Conservation (phyloP, 2,797 vertebrate species). For the Melanogrammus aeglefinus region DNA sequence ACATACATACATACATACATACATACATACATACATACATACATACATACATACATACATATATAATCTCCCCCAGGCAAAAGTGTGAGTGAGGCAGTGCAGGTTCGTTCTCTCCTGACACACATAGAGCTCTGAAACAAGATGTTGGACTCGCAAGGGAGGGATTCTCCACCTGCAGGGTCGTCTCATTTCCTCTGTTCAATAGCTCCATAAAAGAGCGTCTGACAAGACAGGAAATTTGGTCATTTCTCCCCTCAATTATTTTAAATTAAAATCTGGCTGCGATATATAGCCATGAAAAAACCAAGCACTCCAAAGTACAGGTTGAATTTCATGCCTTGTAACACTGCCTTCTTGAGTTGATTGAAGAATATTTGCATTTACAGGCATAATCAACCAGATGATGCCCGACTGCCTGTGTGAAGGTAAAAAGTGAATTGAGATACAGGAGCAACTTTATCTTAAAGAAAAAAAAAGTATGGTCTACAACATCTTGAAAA, state of each 20-base stretch:
- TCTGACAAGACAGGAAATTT: constrained; percentile 4
- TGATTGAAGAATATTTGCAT: not conserved
- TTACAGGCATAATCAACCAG: not conserved
- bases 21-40: too few relatives aligned
- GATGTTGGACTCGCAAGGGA: not conserved
- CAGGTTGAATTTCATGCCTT: not conserved
- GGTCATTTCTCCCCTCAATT: not conserved
- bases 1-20: too few relatives aligned
- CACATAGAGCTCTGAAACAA: not conserved
- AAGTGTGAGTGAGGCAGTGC: not conserved
- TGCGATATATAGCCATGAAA: not conserved
- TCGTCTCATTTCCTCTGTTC: constrained; percentile 2
- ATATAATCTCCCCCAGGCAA: not conserved
- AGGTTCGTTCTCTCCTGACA: not conserved
- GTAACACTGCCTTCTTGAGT: not conserved
- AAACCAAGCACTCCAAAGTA: not conserved
- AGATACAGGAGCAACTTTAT: not conserved
- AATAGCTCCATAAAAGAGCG: not conserved
- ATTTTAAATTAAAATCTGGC: not conserved
- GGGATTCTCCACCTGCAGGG: not conserved
- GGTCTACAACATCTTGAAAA: not conserved
- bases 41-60: too few relatives aligned
- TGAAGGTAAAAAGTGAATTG: not conserved
- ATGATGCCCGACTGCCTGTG: not conserved
- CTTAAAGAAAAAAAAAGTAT: not conserved